phyloP scores from a whole-genome alignment of 2,888 invertebrate species.

The Platycnemis pennipes region DNA sequence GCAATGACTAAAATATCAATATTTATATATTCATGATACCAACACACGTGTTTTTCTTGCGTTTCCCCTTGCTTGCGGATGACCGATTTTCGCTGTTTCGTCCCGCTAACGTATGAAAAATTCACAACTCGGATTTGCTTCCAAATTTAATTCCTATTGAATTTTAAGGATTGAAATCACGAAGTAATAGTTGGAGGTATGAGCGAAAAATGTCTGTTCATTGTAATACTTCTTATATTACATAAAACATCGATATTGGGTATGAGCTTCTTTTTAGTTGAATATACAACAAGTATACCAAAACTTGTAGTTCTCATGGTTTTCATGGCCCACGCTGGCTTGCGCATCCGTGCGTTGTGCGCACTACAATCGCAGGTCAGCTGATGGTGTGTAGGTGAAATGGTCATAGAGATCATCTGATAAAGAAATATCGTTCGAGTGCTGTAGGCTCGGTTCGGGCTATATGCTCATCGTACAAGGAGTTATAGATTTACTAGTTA shows the following conservation, averaged over 20 bases:
- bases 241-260: too few relatives aligned
- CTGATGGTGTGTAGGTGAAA: neutral
- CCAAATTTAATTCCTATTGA: too few relatives aligned
- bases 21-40: neutral
- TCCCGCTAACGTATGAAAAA: neutral
- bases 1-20: neutral
- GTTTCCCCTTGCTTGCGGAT: too few relatives aligned
- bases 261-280: too few relatives aligned
- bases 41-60: neutral
- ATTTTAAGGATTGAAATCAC: too few relatives aligned
- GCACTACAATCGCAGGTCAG: neutral
- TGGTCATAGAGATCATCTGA: neutral
- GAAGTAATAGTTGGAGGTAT: too few relatives aligned
- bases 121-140: neutral
- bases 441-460: neutral
- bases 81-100: too few relatives aligned
- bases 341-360: neutral
- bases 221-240: too few relatives aligned
- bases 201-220: too few relatives aligned
- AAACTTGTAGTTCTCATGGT: too few relatives aligned
- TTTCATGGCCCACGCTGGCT: too few relatives aligned
- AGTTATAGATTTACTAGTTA: neutral
- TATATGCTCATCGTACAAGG: neutral
- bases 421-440: neutral
- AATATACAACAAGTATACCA: too few relatives aligned